phyloP scores from a whole-genome alignment of 2,888 invertebrate genomes.

The Troilus luridus region DNA sequence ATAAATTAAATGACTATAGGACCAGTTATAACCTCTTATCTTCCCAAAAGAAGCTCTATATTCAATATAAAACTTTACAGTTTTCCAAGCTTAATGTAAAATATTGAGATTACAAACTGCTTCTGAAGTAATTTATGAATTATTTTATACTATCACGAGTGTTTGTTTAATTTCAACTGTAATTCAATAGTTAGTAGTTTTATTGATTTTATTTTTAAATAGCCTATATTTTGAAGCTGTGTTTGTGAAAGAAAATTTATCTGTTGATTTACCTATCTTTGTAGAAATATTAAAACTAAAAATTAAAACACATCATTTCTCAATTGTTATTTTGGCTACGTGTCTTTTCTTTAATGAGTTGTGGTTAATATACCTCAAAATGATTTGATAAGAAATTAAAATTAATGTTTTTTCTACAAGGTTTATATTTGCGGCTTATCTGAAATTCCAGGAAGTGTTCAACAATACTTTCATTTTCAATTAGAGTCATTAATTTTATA shows the following conservation, averaged over 20 bases:
- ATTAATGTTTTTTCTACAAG: neutral
- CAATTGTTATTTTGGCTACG: neutral
- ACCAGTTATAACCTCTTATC: neutral
- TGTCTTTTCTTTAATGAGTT: neutral
- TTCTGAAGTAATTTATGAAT: neutral
- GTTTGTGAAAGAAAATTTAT: no score
- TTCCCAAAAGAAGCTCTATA: neutral
- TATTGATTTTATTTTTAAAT: no score
- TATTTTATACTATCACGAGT: neutral
- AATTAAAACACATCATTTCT: neutral
- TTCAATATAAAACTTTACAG: neutral
- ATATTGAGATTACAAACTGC: neutral
- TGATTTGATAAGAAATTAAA: neutral
- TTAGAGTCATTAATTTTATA: neutral
- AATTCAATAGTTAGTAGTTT: no score
- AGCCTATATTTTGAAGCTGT: no score
- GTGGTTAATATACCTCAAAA: neutral
- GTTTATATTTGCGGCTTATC: neutral
- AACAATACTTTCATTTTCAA: neutral
- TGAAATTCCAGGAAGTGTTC: neutral
- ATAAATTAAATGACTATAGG: neutral
- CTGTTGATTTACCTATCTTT: neutral
- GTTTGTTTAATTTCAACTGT: neutral
- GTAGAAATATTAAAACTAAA: no score
- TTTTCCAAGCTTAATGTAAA: neutral